These are phyloP conservation scores for Gorsachius goisagi DNA, from an alignment of 2,113 vertebrate genomes.

Conservation along the genomic window DNA sequence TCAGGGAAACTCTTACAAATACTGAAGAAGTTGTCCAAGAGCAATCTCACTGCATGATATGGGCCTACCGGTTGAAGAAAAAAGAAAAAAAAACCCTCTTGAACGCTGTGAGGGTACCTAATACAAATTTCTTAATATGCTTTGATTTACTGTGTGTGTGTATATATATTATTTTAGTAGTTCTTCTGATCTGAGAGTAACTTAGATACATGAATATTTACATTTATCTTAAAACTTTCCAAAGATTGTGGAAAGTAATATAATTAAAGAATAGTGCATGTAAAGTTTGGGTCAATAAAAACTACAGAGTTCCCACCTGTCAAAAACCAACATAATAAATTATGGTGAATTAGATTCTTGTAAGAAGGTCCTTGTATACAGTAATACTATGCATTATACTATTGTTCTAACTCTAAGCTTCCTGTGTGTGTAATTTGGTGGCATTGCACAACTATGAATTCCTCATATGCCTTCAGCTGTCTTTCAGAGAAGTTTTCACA, in stretches of 20 bases:
- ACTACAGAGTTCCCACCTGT: background rate
- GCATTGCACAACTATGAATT: background rate
- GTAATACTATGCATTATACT: background rate
- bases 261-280: background rate
- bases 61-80: background rate
- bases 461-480: background rate
- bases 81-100: background rate
- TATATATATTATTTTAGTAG: background rate
- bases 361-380: background rate
- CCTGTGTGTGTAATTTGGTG: background rate
- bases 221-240: background rate
- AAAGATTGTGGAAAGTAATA: background rate
- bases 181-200: background rate
- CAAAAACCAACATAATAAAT: background rate
- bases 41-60: background rate
- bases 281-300: background rate
- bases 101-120: background rate
- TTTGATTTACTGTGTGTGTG: background rate
- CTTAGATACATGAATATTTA: background rate
- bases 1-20: background rate
- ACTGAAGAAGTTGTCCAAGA: background rate
- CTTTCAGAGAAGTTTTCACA: background rate
- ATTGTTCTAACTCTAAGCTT: background rate
- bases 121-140: background rate
- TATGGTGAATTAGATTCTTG: background rate